Percentiles rank a stretch among this genome's conserved stretches.
These are phyloP conservation scores for Lophura nycthemera DNA, from an alignment of 2,113 vertebrate genomes.

Conservation along the genomic window DNA sequence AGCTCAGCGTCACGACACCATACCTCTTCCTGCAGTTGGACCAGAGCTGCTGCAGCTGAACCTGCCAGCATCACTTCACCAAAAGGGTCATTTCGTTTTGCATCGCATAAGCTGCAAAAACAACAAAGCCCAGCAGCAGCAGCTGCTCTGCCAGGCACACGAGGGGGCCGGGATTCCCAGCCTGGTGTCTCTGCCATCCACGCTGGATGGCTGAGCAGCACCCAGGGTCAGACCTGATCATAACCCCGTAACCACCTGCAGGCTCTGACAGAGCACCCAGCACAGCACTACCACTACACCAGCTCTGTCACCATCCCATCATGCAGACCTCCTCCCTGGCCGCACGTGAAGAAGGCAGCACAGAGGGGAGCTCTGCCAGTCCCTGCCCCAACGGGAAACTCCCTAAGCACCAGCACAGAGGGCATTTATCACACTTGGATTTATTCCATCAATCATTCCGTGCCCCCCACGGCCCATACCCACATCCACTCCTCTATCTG, in stretches of 20 bases:
- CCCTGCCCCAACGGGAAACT: fast-evolving
- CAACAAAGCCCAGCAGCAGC: not conserved
- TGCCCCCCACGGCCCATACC: fast-evolving
- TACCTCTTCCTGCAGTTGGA: not conserved
- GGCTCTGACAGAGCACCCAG: not conserved
- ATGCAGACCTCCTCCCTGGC: fast-evolving
- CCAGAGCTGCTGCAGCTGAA: fast-evolving
- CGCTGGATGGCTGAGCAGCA: fast-evolving
- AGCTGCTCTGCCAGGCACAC: fast-evolving
- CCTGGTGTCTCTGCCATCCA: fast-evolving
- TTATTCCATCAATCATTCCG: fast-evolving
- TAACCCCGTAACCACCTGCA: fast-evolving
- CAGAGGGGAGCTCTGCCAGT: fast-evolving
- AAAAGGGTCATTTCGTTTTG: fast-evolving
- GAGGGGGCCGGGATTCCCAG: not conserved
- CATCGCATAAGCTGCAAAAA: not conserved
- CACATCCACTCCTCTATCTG: constrained; percentile 68
- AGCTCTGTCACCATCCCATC: fast-evolving
- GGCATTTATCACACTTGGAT: not conserved
- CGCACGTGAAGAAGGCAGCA: not conserved
- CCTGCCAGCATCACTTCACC: not conserved
- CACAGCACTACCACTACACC: fast-evolving
- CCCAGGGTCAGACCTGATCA: not conserved
- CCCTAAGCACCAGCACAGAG: not conserved
- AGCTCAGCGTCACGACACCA: not conserved